A percentile compares a stretch with the other conserved stretches of the same genome.
phyloP scores from a whole-genome alignment of 2,113 vertebrate genomes.

The Hyla sarda region DNA sequence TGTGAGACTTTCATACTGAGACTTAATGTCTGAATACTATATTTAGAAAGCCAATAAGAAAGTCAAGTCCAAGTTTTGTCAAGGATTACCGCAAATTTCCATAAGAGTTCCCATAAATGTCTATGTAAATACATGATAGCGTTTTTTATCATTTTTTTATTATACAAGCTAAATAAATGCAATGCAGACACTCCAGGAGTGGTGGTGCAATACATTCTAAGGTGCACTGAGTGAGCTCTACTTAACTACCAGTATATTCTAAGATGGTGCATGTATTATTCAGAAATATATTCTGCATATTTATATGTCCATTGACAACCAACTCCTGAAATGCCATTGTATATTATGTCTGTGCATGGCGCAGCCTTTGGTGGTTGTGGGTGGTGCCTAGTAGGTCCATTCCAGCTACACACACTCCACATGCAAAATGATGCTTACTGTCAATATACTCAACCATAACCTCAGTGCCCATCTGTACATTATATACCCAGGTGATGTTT shows the following conservation, averaged over 20 bases:
- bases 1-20: constrained; percentile 20
- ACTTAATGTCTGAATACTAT: too few relatives aligned
- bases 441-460: constrained; percentile 98
- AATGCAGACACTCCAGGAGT: constrained; percentile 51
- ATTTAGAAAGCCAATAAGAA: background rate
- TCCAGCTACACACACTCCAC: constrained; percentile 63
- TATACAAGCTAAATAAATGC: constrained; percentile 18
- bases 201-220: background rate
- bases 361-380: background rate
- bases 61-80: background rate
- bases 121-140: constrained; percentile 6
- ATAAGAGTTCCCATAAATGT: constrained; percentile 21
- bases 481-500: constrained; percentile 98
- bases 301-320: background rate
- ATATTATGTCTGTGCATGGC: background rate
- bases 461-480: constrained; percentile 89
- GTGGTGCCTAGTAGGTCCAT: constrained; percentile 61
- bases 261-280: background rate
- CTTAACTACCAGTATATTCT: too few relatives aligned
- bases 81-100: background rate
- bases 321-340: constrained; percentile 51
- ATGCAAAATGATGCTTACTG: constrained; percentile 89
- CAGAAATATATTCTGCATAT: background rate
- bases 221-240: too few relatives aligned
- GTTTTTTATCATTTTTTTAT: background rate